phyloP scores from a whole-genome alignment of 1,140 invertebrate genomes.

The Tetraneura akinire region DNA sequence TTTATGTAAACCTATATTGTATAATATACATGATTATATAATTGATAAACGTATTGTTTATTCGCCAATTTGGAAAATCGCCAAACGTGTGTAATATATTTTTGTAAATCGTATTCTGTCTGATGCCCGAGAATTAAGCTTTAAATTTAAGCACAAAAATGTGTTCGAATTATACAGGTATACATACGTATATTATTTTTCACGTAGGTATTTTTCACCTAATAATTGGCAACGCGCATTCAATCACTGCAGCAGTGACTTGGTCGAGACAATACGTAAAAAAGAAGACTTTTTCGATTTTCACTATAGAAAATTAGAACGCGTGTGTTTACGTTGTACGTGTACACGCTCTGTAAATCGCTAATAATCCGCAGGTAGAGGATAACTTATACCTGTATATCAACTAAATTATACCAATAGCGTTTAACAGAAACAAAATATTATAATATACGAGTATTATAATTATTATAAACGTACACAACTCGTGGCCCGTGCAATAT shows the following conservation, averaged over 20 bases:
- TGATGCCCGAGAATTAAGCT: neutral
- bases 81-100: slow-evolving; percentile 18
- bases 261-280: neutral
- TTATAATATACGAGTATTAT: too few species aligned
- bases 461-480: too few species aligned
- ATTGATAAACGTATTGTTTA: neutral
- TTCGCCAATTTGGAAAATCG: slow-evolving; percentile 8
- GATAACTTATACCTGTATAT: too few species aligned
- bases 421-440: neutral
- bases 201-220: too few species aligned
- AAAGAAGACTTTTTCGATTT: too few species aligned
- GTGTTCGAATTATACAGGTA: too few species aligned
- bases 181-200: too few species aligned
- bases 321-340: neutral
- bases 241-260: slow-evolving; percentile 4
- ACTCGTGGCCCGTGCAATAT: neutral
- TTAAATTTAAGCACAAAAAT: neutral
- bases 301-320: slow-evolving; percentile 23
- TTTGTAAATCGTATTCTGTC: neutral
- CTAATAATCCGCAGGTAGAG: too few species aligned
- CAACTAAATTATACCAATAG: too few species aligned
- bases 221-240: slow-evolving; percentile 10
- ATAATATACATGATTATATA: neutral
- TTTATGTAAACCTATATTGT: too few species aligned
- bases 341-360: slow-evolving; percentile 42